Evolutionary conservation across 2,113 vertebrate species (phyloP).

Genomic region (Brienomyrus brachyistius): DNA sequence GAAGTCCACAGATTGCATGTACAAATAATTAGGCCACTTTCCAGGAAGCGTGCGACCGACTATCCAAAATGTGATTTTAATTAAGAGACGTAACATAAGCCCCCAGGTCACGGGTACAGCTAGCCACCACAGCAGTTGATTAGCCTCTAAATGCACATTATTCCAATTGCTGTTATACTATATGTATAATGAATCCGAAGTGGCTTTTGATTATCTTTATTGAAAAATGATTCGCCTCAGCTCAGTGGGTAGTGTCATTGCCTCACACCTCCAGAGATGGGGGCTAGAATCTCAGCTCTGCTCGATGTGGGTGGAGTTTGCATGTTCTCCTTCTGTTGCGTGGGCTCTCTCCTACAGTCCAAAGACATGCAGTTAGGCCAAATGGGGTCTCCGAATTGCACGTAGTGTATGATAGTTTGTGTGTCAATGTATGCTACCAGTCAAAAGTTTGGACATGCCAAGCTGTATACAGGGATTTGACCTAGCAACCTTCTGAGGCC

Average conservation of each 20-base stretch:
- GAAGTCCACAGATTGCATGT: not conserved
- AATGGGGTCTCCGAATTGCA: not conserved
- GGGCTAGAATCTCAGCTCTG: not conserved
- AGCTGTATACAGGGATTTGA: not conserved
- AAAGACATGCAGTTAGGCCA: not conserved
- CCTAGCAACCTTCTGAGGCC: not conserved
- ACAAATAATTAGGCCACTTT: not conserved
- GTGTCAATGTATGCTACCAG: not conserved
- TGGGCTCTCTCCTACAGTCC: not conserved
- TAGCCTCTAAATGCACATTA: not conserved
- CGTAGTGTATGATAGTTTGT: not conserved
- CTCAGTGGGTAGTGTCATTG: not conserved
- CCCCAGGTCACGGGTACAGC: not conserved
- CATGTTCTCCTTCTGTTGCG: not conserved
- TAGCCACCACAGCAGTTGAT: not conserved
- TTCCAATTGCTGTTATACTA: not conserved
- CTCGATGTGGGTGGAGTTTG: not conserved
- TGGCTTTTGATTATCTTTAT: conserved; percentile 1
- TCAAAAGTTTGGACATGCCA: not conserved
- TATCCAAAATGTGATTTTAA: not conserved
- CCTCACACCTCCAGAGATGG: not conserved
- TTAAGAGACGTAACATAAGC: not conserved
- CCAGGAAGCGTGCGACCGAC: not conserved
- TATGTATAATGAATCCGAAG: not conserved
- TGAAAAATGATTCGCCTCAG: not conserved